Conservation (phyloP, 2,113 vertebrate genomes). For the Anolis sagrei region DNA sequence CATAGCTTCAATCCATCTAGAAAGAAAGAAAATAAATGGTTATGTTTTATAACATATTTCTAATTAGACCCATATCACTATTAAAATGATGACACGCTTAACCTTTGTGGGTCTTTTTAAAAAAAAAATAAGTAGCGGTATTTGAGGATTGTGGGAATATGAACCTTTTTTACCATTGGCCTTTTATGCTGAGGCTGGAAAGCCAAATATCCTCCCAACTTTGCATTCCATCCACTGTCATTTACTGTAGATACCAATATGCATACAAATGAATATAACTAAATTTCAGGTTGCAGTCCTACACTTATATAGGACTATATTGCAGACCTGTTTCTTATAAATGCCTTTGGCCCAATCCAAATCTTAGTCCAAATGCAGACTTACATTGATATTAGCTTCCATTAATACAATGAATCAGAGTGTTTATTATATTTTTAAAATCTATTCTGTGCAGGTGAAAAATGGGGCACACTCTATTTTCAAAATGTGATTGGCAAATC, state of each 20-base stretch:
- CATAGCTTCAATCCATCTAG: conserved; percentile 91
- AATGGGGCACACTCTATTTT: neutral
- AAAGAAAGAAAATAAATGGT: conserved; percentile 1
- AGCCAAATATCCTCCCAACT: neutral
- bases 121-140: too few species aligned
- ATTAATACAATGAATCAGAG: too few species aligned
- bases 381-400: too few species aligned
- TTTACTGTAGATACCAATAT: too few species aligned
- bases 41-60: conserved; percentile 4
- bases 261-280: neutral
- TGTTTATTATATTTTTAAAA: conserved; percentile 34
- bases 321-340: neutral
- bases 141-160: neutral
- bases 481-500: neutral
- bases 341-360: too few species aligned
- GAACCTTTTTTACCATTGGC: neutral
- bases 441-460: conserved; percentile 16
- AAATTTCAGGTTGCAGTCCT: neutral
- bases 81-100: neutral
- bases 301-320: neutral
- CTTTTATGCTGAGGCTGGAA: conserved; percentile 8
- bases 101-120: neutral
- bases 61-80: neutral
- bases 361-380: too few species aligned
- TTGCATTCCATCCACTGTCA: neutral